A percentile compares a stretch with the other conserved stretches of the same genome.
Conservation (phyloP, 2,113 vertebrate genomes). For the Pelobates fuscus region DNA sequence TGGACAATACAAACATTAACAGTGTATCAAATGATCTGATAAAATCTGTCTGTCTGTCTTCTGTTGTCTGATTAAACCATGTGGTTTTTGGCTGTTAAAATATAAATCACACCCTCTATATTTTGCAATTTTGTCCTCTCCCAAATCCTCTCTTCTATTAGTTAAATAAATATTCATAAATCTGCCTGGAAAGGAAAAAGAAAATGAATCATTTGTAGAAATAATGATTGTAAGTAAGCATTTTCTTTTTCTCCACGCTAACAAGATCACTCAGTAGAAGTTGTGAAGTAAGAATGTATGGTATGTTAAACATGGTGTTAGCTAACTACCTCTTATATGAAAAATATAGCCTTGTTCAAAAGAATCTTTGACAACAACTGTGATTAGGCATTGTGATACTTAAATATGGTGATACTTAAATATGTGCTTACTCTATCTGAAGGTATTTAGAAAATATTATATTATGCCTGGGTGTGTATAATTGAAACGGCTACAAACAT, state of each 20-base stretch:
- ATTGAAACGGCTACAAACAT: too few species aligned
- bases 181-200: conserved; percentile 28
- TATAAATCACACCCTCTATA: background rate
- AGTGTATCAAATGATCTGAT: conserved; percentile 43
- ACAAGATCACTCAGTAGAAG: conserved; percentile 30
- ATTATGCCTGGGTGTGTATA: too few species aligned
- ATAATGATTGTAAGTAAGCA: conserved; percentile 35
- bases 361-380: background rate
- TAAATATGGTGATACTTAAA: too few species aligned
- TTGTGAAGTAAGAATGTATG: conserved; percentile 41
- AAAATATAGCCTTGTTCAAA: conserved; percentile 14
- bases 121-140: background rate
- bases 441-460: too few species aligned
- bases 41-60: conserved; percentile 42
- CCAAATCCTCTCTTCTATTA: conserved; percentile 1
- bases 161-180: conserved; percentile 40
- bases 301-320: conserved; percentile 42
- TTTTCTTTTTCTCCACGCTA: conserved; percentile 18
- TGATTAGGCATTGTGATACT: background rate
- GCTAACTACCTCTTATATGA: conserved; percentile 22
- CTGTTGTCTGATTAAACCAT: conserved; percentile 22
- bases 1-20: conserved; percentile 11
- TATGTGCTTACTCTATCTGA: too few species aligned
- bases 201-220: conserved; percentile 29
- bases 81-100: conserved; percentile 3